These are phyloP conservation scores for Thumatha senex DNA, from an alignment of 2,888 invertebrate genomes.

Conservation along the genomic window DNA sequence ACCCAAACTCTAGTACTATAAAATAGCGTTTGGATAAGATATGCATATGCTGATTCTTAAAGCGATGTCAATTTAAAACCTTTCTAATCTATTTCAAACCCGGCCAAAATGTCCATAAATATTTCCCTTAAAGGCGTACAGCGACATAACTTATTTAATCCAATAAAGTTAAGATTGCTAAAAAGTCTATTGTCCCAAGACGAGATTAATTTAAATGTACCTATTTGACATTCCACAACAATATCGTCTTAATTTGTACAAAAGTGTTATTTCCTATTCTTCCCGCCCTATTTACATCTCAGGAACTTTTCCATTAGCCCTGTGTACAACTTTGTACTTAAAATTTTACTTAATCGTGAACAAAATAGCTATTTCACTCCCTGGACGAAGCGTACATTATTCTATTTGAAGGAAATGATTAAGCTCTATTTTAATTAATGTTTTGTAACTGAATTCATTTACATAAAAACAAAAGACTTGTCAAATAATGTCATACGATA, in stretches of 20 bases:
- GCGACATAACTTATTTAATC: slow-evolving; percentile 4
- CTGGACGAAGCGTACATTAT: slow-evolving; percentile 48
- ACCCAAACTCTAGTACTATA: too few species aligned
- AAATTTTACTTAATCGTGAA: slow-evolving; percentile 64
- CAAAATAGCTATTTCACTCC: slow-evolving; percentile 54
- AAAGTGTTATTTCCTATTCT: slow-evolving; percentile 49
- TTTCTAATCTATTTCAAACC: too few species aligned
- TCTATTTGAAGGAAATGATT: slow-evolving; percentile 50
- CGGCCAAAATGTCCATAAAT: too few species aligned
- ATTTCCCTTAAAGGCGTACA: too few species aligned
- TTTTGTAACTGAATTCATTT: slow-evolving; percentile 26
- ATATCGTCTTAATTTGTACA: slow-evolving; percentile 49
- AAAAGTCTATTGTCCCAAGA: slow-evolving; percentile 13
- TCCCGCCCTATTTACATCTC: slow-evolving; percentile 47
- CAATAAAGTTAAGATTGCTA: slow-evolving; percentile 12
- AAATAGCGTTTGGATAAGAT: too few species aligned
- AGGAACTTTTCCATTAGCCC: slow-evolving; percentile 68
- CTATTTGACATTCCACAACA: slow-evolving; percentile 52
- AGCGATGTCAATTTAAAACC: too few species aligned
- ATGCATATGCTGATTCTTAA: too few species aligned
- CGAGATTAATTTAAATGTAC: slow-evolving; percentile 47
- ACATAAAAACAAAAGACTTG: neutral
- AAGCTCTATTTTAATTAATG: slow-evolving; percentile 44
- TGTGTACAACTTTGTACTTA: slow-evolving; percentile 62
- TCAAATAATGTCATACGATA: slow-evolving; percentile 1